phyloP scores from a whole-genome alignment of 1,140 invertebrate genomes.

The roundworm (Caenorhabditis elegans) region DNA sequence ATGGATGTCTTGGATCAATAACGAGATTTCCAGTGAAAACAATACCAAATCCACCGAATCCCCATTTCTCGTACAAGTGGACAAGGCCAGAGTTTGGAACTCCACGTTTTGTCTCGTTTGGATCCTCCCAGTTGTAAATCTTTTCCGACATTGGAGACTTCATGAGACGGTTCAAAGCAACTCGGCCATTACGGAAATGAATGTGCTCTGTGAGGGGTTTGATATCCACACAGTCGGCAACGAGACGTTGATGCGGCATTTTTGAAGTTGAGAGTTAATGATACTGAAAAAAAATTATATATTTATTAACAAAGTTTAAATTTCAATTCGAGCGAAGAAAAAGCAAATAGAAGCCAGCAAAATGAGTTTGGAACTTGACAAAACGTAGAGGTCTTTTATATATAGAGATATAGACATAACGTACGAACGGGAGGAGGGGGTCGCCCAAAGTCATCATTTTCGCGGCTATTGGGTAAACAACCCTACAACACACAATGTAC shows the following conservation, averaged over 20 bases:
- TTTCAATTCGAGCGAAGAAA: too few species aligned
- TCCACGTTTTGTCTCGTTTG: neutral
- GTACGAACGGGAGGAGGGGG: too few species aligned
- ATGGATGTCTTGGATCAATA: slow-evolving; percentile 1
- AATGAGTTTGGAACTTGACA: too few species aligned
- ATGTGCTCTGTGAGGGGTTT: neutral
- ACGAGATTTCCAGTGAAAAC: neutral
- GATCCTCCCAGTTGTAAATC: slow-evolving; percentile 23
- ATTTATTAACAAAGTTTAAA: too few species aligned
- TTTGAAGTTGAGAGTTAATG: neutral
- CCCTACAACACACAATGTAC: neutral
- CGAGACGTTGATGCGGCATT: neutral
- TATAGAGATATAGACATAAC: too few species aligned
- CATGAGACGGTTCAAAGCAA: neutral
- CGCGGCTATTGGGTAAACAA: neutral
- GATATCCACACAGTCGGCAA: neutral
- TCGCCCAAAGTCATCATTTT: slow-evolving; percentile 28
- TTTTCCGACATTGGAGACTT: slow-evolving; percentile 7
- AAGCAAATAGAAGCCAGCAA: too few species aligned
- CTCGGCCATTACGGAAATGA: neutral
- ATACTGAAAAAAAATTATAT: neutral
- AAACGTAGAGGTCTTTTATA: too few species aligned
- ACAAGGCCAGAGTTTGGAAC: neutral
- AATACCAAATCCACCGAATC: slow-evolving; percentile 9
- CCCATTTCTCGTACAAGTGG: neutral